Evolutionary conservation across 2,888 invertebrate species (phyloP), one percentile per base, ranked within the genome.

Genomic region (Idaea aversata): DNA sequence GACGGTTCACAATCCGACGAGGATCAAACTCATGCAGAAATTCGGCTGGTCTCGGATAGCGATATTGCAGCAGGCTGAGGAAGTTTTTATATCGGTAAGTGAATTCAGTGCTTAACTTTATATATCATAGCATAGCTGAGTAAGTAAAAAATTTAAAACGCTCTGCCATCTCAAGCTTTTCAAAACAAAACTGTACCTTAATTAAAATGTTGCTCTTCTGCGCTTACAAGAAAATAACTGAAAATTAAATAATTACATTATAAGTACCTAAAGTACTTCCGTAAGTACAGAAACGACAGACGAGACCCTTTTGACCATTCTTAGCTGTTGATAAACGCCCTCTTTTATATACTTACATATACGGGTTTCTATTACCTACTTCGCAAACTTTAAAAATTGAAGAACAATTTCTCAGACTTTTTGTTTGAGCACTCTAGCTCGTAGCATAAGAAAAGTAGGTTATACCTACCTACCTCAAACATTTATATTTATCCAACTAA

Each of bases 21-120:
- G 99, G 78, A 98, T 99, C 75, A 98, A 97, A 85, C 94, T 99
- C 65, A 98, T 99, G 95, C 96, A 99, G 90, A 98, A 98, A 87
- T 99, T 98, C 86, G 97, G 97, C 59, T 99, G 99, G 99, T 98
- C 97, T 15, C 95, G 98, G 68, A 98, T 99, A 71, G 99, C 99
- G 66, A 99, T 99, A 79, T 91, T 99, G 72, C 99, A 99, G 85
- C 99, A 99, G 87, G 99, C 99, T 6, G 99, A 99, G 88, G 99
- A 99, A 94, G 98, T 99, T 63, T 98, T 98, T 89, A 97, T 97
- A 88, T 97, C 97, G 88, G 97, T 98, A 86, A 94, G 95, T 85
- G 6, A 36, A 7, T 36, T 36, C 4, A 13, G 13, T 4, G 3
- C 13, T 47, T 59, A 59, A 25, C 5, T 13, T 6, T n/a, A 36